Base-by-base conservation (phyloP, 2,113 vertebrate species). In the Podarcis cretensis region DNA sequence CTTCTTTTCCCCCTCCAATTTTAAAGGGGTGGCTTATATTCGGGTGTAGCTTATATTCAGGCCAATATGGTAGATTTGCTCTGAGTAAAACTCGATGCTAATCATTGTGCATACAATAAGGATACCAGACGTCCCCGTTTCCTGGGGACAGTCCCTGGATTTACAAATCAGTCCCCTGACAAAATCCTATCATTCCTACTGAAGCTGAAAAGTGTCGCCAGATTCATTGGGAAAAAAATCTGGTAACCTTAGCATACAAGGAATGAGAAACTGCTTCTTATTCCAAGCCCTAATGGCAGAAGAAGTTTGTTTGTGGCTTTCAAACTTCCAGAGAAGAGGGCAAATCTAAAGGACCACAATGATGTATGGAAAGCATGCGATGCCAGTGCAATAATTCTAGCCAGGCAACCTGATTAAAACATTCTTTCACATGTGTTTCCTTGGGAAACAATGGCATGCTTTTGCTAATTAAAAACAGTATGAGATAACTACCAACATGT, bases 401-500 rank as follows among this genome's bases (percentile, higher is more conserved):
- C 20, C 10, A 54, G 30, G 16, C 21, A 16, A 82, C 27, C 4
- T 65, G 25, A 35, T 30, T 54, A 48, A 54, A 79, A 30, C 48
- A 75, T 79, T 35, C 13, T 68, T 79, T 68, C 9, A 27, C 59
- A 32, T 77, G 20, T 54, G 16, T 5, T 84, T 32, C 40, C 54
- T 23, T 59, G 75, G 79, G 65, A 87, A 57, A 43, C 37, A 25
- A 76, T 37, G 76, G 3, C 63, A 43, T 43, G 21, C 16, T 5
- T 76, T 88, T 65, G 27, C 25, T 48, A 65, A 48, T 48, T 30
- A 65, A 63, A 63, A 82, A n/a, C 4, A 43, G 25, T 40, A 16
- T 87, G 71, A 35, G 23, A 54, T 63, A 37, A 88, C 83, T 48
- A 92, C 92, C 93, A 91, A 86, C 87, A 91, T 89, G 89, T 90